A percentile compares a stretch with the other conserved stretches of the same genome.
These are phyloP conservation scores for Belgica antarctica DNA, from an alignment of 2,888 invertebrate genomes.

Conservation along the genomic window DNA sequence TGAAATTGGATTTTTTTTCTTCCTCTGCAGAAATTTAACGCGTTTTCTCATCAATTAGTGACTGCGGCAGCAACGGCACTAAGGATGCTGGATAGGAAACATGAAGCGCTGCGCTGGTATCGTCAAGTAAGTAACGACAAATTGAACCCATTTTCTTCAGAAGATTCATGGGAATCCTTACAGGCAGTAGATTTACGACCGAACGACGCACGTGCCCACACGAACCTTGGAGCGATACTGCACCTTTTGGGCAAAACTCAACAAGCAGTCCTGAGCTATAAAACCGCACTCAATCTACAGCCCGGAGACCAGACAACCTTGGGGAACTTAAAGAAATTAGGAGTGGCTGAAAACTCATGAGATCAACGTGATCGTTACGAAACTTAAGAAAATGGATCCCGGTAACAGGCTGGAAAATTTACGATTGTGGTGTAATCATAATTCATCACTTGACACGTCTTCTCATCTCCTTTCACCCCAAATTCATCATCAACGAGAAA, in stretches of 20 bases:
- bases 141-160: not conserved
- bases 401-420: conserved; percentile 8
- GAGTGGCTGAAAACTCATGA: conserved; percentile 47
- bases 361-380: not conserved
- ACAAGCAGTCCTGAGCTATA: conserved; percentile 84
- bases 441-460: conserved; percentile 22
- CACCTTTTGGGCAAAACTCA: conserved; percentile 88
- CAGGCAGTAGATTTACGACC: conserved; percentile 56
- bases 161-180: conserved; percentile 21
- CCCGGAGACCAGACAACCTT: conserved; percentile 86
- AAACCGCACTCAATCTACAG: conserved; percentile 78
- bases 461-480: not conserved
- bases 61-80: conserved; percentile 87
- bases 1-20: too few species aligned
- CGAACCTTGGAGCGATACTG: conserved; percentile 91
- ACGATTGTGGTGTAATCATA: conserved; percentile 24
- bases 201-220: conserved; percentile 85
- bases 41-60: too few species aligned
- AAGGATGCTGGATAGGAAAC: conserved; percentile 74
- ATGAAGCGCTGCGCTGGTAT: conserved; percentile 85
- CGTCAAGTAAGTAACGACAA: conserved; percentile 60
- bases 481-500: conserved; percentile 9
- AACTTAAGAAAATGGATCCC: too few species aligned
- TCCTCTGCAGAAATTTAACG: too few species aligned
- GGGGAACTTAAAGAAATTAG: conserved; percentile 79